Percentiles rank a stretch among this genome's conserved stretches.
Evolutionary conservation across 2,797 vertebrate genomes (phyloP).

Genomic region (Melanotaenia maccullochi): DNA sequence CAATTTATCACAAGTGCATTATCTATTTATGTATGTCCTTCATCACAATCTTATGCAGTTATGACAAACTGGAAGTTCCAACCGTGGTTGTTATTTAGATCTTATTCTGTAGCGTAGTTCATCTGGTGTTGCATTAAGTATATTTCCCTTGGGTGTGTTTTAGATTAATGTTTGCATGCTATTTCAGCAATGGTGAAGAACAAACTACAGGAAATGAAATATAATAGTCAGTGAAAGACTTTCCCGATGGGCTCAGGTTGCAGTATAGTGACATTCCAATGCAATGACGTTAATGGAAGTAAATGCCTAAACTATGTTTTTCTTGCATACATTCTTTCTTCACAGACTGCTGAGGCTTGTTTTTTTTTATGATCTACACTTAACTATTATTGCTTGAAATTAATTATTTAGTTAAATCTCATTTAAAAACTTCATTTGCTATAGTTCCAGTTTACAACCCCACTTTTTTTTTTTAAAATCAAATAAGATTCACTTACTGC

Average conservation of each 20-base stretch:
- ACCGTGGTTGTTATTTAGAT: not conserved
- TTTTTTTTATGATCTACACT: not conserved
- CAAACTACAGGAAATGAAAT: not conserved
- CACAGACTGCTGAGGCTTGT: not conserved
- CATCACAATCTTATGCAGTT: conserved; percentile 1
- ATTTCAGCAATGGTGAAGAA: not conserved
- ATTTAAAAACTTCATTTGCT: not conserved
- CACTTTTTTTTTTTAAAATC: not conserved
- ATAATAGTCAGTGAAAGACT: conserved; percentile 4
- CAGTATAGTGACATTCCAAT: not conserved
- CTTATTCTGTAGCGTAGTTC: not conserved
- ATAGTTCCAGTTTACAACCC: not conserved
- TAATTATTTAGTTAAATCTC: not conserved
- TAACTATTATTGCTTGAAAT: not conserved
- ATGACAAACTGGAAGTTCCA: not conserved
- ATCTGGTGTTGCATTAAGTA: not conserved
- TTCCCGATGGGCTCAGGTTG: not conserved
- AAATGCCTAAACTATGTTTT: conserved; percentile 1
- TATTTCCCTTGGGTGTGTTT: not conserved
- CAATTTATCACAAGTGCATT: conserved; percentile 10
- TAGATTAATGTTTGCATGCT: not conserved
- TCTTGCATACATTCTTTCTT: not conserved
- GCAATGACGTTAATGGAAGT: not conserved
- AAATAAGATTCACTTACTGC: not conserved
- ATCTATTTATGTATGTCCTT: conserved; percentile 16